A percentile compares a stretch with the other conserved stretches of the same genome.
Conservation (phyloP, 2,113 vertebrate genomes). For the Eretmochelys imbricata region DNA sequence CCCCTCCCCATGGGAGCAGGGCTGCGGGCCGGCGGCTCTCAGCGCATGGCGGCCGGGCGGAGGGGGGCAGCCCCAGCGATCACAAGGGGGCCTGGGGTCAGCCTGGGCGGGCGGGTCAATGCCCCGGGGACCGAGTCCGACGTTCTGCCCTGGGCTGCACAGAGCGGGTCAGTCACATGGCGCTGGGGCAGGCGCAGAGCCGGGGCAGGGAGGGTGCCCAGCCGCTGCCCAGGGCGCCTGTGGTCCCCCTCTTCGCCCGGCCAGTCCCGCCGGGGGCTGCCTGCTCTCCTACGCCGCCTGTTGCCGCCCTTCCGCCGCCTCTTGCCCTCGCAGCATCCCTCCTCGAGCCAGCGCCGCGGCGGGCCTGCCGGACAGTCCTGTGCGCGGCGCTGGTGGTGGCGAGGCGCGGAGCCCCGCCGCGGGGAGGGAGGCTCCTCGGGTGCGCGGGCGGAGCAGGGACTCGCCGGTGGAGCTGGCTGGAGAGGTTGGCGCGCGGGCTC, state of each 20-base stretch:
- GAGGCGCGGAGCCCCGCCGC: neutral
- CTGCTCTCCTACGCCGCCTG: neutral
- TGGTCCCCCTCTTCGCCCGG: neutral
- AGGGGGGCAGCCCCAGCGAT: neutral
- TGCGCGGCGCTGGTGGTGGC: neutral
- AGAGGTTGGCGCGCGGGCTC: neutral
- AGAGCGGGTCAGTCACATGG: neutral
- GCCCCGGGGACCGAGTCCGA: too few species aligned
- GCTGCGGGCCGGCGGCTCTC: neutral
- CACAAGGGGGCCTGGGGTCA: neutral
- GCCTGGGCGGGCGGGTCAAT: too few species aligned
- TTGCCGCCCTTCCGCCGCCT: neutral
- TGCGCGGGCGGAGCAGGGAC: neutral
- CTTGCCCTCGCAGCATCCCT: neutral
- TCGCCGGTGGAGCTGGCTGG: neutral
- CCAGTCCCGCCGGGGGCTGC: neutral
- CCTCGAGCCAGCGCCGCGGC: neutral
- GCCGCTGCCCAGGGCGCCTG: neutral
- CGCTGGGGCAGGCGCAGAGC: too few species aligned
- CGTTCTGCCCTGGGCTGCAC: neutral
- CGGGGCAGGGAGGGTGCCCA: too few species aligned
- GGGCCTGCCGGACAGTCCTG: neutral
- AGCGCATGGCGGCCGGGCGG: neutral
- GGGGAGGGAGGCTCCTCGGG: neutral
- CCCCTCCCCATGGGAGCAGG: neutral